phyloP scores from a whole-genome alignment of 1,140 invertebrate species.

The Nixonia krombeini region DNA sequence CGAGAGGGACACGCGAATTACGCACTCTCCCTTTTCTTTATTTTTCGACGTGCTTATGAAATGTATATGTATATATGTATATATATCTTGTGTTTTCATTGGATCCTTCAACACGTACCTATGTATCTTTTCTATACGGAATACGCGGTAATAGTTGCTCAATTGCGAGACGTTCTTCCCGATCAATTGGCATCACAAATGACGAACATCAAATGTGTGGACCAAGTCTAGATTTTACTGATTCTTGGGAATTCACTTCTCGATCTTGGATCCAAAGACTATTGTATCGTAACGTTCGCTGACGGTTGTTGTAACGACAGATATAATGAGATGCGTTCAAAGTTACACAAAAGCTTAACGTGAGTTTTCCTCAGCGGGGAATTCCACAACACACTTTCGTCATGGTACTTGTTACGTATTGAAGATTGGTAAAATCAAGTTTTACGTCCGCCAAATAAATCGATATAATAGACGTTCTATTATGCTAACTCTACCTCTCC shows the following conservation, averaged over 20 bases:
- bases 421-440: conserved; percentile 4
- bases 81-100: conserved; percentile 53
- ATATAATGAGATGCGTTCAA: neutral
- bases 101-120: conserved; percentile 14
- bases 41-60: conserved; percentile 21
- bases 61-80: conserved; percentile 57
- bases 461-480: neutral
- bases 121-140: neutral
- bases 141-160: neutral
- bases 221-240: conserved; percentile 7
- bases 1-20: conserved; percentile 14
- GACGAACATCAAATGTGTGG: neutral
- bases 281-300: neutral
- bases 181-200: neutral
- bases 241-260: neutral
- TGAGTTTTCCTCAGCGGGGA: too few relatives aligned
- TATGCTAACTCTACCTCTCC: conserved; percentile 2
- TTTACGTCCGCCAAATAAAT: conserved; percentile 10
- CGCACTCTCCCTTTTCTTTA: conserved; percentile 14
- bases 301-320: neutral
- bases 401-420: neutral
- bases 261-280: neutral
- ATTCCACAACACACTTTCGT: neutral
- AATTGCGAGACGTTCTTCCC: conserved; percentile 1
- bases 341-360: neutral